phyloP scores from a whole-genome alignment of 1,140 invertebrate genomes.

The Aradophagus sp. region DNA sequence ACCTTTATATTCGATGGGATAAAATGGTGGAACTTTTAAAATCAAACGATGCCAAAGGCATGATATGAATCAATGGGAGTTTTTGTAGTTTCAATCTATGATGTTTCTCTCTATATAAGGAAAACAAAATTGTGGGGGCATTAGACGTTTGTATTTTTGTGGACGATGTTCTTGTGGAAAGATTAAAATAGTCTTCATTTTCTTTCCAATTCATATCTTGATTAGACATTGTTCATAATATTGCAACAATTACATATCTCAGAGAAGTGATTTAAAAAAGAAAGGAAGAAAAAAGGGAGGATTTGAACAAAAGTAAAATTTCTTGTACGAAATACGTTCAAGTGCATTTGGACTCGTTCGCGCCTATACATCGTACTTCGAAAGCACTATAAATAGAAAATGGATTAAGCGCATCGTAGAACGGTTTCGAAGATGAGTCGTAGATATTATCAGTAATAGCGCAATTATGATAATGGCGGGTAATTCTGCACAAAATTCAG shows the following conservation, averaged over 20 bases:
- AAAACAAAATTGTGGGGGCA: too few relatives aligned
- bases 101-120: too few relatives aligned
- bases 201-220: slow-evolving; percentile 12
- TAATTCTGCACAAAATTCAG: slow-evolving; percentile 74
- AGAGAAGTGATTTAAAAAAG: slow-evolving; percentile 4
- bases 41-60: too few relatives aligned
- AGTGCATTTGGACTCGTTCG: slow-evolving; percentile 46
- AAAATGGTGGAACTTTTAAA: too few relatives aligned
- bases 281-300: slow-evolving; percentile 24
- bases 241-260: slow-evolving; percentile 14
- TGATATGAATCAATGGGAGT: too few relatives aligned
- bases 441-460: slow-evolving; percentile 75
- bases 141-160: too few relatives aligned
- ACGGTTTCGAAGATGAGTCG: slow-evolving; percentile 67
- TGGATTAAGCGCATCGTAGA: slow-evolving; percentile 71
- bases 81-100: too few relatives aligned
- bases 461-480: slow-evolving; percentile 75
- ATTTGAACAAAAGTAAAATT: slow-evolving; percentile 39
- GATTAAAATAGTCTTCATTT: too few relatives aligned
- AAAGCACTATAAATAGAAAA: slow-evolving; percentile 73
- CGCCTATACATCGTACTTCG: slow-evolving; percentile 63
- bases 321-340: slow-evolving; percentile 36
- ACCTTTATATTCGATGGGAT: too few relatives aligned
- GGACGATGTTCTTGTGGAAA: too few relatives aligned
- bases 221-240: slow-evolving; percentile 23